These are phyloP conservation scores for Eciton burchellii DNA, from an alignment of 1,140 invertebrate species.

Conservation along the genomic window DNA sequence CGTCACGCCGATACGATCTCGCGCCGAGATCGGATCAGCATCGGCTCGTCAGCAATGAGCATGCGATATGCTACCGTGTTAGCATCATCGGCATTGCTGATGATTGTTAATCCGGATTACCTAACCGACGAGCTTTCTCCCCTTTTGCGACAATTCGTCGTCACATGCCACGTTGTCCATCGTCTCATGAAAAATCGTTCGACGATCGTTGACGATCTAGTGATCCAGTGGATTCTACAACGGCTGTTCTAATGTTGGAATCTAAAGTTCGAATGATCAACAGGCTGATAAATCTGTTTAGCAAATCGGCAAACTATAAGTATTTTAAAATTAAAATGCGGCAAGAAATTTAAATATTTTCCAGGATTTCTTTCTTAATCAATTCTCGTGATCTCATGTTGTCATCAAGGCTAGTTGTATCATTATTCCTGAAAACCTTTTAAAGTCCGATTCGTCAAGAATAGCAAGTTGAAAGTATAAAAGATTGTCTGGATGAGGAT, in stretches of 20 bases:
- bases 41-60: conserved; percentile 18
- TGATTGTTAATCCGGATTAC: background rate
- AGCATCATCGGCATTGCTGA: background rate
- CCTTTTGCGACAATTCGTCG: background rate
- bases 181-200: no score
- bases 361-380: background rate
- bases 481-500: background rate
- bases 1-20: conserved; percentile 51
- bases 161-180: no score
- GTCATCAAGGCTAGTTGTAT: background rate
- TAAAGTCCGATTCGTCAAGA: background rate
- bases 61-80: background rate
- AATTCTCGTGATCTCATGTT: background rate
- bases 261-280: no score
- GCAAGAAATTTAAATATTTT: background rate
- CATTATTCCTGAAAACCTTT: background rate
- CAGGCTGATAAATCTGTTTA: no score
- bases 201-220: no score
- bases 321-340: no score
- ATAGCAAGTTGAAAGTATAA: background rate
- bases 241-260: no score
- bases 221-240: no score
- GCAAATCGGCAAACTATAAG: no score
- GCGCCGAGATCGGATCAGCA: conserved; percentile 22
- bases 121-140: background rate